phyloP scores from a whole-genome alignment of 1,140 invertebrate genomes.

The Palaemon carinicauda region DNA sequence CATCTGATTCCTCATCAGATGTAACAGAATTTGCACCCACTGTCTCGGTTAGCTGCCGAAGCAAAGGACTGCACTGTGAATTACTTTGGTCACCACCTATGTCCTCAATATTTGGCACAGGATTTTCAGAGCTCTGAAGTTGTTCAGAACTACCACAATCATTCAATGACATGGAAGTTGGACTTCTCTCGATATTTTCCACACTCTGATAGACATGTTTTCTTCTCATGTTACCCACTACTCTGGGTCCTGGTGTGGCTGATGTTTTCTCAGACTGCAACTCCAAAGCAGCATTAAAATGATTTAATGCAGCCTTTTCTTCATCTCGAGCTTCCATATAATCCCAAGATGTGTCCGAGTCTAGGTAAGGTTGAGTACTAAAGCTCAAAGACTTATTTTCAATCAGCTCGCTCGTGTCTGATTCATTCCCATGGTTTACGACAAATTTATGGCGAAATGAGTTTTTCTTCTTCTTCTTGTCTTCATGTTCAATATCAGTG shows the following conservation, averaged over 20 bases:
- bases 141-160: slow-evolving; percentile 2
- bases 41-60: neutral
- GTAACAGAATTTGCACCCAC: neutral
- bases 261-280: neutral
- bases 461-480: slow-evolving; percentile 33
- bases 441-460: slow-evolving; percentile 49
- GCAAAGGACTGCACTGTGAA: neutral
- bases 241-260: slow-evolving; percentile 32
- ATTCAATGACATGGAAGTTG: neutral
- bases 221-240: slow-evolving; percentile 46
- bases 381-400: slow-evolving; percentile 33
- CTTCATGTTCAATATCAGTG: neutral
- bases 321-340: slow-evolving; percentile 49
- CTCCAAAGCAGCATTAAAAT: neutral
- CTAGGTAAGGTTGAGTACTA: slow-evolving; percentile 40
- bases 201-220: slow-evolving; percentile 9
- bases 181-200: neutral
- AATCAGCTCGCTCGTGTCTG: slow-evolving; percentile 47
- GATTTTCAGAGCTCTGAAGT: neutral
- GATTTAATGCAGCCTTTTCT: neutral
- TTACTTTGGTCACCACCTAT: neutral
- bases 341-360: slow-evolving; percentile 59
- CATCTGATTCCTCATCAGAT: slow-evolving; percentile 28
- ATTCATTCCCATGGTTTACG: slow-evolving; percentile 49
- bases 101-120: neutral